Evolutionary conservation across 2,888 invertebrate species (phyloP), one percentile per base, ranked within the genome.

Genomic region (Byasa hedistus): DNA sequence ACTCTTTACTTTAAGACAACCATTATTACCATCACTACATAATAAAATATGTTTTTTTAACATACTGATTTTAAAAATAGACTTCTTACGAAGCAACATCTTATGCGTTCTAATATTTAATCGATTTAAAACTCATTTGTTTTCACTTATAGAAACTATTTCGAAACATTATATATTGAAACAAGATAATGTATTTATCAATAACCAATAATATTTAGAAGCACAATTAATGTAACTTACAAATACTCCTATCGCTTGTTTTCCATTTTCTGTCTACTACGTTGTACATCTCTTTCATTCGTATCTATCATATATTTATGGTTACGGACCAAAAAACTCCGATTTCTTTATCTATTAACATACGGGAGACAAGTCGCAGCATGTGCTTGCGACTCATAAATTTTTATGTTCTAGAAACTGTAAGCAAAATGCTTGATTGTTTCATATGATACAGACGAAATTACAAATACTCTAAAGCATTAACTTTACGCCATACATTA

Each of bases 101-200:
- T 19, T n/a, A 48, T 19, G 19, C 44, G n/a, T 48, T n/a, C 19
- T 5, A n/a, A n/a, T 48, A n/a, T 48, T 48, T 48, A 48, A 19
- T 48, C 0, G n/a, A n/a, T n/a, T n/a, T 48, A n/a, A n/a, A 48
- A 48, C 19, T 5, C 19, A n/a, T n/a, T 48, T 48, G 19, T 48
- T n/a, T 48, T n/a, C 48, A 48, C 19, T 48, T n/a, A 48, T n/a
- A 19, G 7, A 5, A 48, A 48, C 19, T 48, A n/a, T 48, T n/a
- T n/a, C n/a, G 8, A 19, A n/a, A 19, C 19, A 22, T 22, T 54
- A 12, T 15, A n/a, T 54, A 54, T 22, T 54, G 22, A 54, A 15
- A 15, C 10, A 22, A 22, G 52, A 54, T 54, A 54, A 54, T 54
- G 22, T 23, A n/a, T 54, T 21, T 54, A 54, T 54, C 52, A 54